Evolutionary conservation across 2,888 invertebrate genomes (phyloP), one percentile per base, ranked within the genome.

Genomic region (Ormia ochracea): DNA sequence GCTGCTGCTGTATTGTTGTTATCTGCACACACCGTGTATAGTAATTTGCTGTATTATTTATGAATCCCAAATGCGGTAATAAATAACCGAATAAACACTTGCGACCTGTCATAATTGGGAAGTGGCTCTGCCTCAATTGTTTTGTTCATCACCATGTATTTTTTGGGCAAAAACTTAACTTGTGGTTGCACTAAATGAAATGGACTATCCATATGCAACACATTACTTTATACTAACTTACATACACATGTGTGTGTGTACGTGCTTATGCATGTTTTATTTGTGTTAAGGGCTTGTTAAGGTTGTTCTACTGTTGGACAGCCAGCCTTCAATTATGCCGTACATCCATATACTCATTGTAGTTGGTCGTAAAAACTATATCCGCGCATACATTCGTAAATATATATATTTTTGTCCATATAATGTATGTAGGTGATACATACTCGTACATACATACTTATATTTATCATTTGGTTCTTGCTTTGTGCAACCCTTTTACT

Each of bases 21-120:
- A 66, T 72, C 61, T 76, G 48, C 54, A 81, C 69, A 58, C 31
- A 59, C 68, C 61, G 43, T 75, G 50, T 73, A 80, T 75, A 77
- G 82, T 82, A 84, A 84, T 84, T 84, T 84, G 82, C 80, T 74
- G 77, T 78, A 78, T 84, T 81, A 84, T 83, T 84, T 86, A 84
- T 85, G 86, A 84, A 83, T 83, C 82, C 82, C 82, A 85, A 86
- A 84, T 86, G 83, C 82, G 82, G 84, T 83, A 83, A 87, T 88
- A 87, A 87, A 87, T 88, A 86, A 87, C 82, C 83, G 82, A 84
- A 83, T 83, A 84, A 84, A 84, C 84, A 84, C 83, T 83, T 83
- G 82, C 82, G 75, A 83, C 83, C 83, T 83, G 83, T 84, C 84
- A 84, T 83, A 84, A 83, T 82, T 83, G 82, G 79, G 74, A 82